These are phyloP conservation scores for Vimba vimba DNA, from an alignment of 2,113 vertebrate species.

Conservation along the genomic window DNA sequence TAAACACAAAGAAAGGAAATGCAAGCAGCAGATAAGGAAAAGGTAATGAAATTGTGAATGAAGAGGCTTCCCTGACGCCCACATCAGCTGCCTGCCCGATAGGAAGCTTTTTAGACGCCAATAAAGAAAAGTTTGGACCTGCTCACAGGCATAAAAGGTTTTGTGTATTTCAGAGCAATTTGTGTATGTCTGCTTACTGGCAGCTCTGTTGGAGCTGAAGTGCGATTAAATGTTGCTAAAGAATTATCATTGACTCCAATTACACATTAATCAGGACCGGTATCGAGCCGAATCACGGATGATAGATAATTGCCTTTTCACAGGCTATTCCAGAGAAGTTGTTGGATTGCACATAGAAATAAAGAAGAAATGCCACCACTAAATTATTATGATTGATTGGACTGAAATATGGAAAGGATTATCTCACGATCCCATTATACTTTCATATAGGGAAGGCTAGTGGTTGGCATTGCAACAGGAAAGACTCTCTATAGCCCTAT, in stretches of 20 bases:
- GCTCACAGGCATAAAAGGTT: neutral
- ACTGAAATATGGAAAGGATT: neutral
- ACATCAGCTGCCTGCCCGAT: neutral
- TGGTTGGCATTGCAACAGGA: neutral
- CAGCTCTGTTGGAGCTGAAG: slow-evolving; percentile 18
- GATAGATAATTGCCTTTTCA: slow-evolving; percentile 24
- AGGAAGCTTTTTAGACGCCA: slow-evolving; percentile 9
- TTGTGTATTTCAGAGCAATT: slow-evolving; percentile 11
- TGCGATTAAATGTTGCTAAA: slow-evolving; percentile 29
- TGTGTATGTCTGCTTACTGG: slow-evolving; percentile 12
- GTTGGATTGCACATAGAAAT: slow-evolving; percentile 6
- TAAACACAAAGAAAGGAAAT: slow-evolving; percentile 34
- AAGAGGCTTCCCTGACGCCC: slow-evolving; percentile 3
- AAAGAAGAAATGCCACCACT: neutral
- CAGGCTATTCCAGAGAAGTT: slow-evolving; percentile 7
- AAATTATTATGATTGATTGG: neutral
- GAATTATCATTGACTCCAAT: slow-evolving; percentile 43
- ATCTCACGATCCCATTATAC: neutral
- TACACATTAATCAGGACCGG: slow-evolving; percentile 22
- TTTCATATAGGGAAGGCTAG: neutral
- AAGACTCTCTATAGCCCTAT: neutral
- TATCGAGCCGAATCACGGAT: slow-evolving; percentile 6
- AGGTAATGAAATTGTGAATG: slow-evolving; percentile 30
- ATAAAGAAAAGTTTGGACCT: slow-evolving; percentile 37
- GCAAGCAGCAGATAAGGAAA: slow-evolving; percentile 16